phyloP scores from a whole-genome alignment of 2,888 invertebrate species.

The Hirtodrosophila histrioides region DNA sequence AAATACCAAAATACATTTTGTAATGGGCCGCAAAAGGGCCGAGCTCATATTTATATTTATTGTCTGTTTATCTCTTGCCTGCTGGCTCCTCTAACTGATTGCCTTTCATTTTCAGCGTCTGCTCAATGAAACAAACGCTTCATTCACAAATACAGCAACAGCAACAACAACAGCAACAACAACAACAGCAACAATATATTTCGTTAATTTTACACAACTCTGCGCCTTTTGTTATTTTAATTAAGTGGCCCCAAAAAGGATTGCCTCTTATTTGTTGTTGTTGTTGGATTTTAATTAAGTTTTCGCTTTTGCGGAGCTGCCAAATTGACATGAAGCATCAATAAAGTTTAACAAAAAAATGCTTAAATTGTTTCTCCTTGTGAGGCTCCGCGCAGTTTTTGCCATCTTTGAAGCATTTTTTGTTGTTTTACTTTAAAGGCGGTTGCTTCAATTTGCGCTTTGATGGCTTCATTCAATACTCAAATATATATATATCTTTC shows the following conservation, averaged over 20 bases:
- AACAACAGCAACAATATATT: slow-evolving; percentile 31
- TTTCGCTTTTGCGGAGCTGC: slow-evolving; percentile 59
- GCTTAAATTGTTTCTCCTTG: slow-evolving; percentile 49
- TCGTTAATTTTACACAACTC: slow-evolving; percentile 62
- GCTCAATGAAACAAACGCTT: slow-evolving; percentile 72
- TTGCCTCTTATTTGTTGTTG: slow-evolving; percentile 32
- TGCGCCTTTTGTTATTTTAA: slow-evolving; percentile 64
- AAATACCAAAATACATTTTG: slow-evolving; percentile 48
- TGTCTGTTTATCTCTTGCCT: slow-evolving; percentile 71
- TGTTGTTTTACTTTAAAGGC: slow-evolving; percentile 10
- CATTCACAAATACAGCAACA: slow-evolving; percentile 62
- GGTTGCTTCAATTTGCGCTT: slow-evolving; percentile 42
- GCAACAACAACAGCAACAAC: slow-evolving; percentile 15
- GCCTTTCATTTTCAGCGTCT: slow-evolving; percentile 37
- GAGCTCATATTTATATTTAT: slow-evolving; percentile 49
- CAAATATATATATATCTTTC: not conserved
- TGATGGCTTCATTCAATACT: slow-evolving; percentile 65
- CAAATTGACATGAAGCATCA: slow-evolving; percentile 68
- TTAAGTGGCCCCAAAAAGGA: slow-evolving; percentile 70
- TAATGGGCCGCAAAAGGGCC: slow-evolving; percentile 56
- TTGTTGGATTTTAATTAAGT: slow-evolving; percentile 65
- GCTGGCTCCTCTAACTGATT: slow-evolving; percentile 37
- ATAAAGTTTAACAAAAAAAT: slow-evolving; percentile 65
- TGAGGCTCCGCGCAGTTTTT: slow-evolving; percentile 10
- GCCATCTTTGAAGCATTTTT: not conserved